phyloP scores from a whole-genome alignment of 1,140 invertebrate species.

The Apis cerana region DNA sequence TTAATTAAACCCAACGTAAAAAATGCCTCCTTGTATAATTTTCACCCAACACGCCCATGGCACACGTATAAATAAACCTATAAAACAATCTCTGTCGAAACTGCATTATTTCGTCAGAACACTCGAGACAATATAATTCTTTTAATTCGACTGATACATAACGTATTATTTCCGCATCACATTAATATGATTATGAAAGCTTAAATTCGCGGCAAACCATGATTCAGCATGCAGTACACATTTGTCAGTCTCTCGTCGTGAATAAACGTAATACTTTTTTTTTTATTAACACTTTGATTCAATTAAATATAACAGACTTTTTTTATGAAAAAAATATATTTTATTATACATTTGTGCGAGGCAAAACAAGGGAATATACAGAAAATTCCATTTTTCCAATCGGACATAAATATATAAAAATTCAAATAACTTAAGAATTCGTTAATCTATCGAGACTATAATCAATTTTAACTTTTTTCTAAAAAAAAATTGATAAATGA shows the following conservation, averaged over 20 bases:
- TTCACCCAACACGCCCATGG: constrained; percentile 54
- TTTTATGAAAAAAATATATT: not conserved
- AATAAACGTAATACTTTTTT: too few relatives aligned
- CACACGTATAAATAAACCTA: constrained; percentile 30
- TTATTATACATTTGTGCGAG: not conserved
- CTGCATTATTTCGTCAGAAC: not conserved
- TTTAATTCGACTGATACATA: not conserved
- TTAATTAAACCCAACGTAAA: constrained; percentile 73
- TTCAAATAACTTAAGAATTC: too few relatives aligned
- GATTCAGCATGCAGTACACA: constrained; percentile 56
- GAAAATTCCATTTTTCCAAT: not conserved
- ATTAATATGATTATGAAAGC: constrained; percentile 52
- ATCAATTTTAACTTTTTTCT: not conserved
- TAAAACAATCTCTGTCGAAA: not conserved
- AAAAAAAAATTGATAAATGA: not conserved
- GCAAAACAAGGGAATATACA: not conserved
- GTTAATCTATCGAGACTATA: too few relatives aligned
- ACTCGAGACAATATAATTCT: not conserved
- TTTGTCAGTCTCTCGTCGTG: constrained; percentile 21
- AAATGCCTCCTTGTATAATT: constrained; percentile 68
- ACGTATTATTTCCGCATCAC: constrained; percentile 19
- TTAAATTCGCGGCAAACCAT: constrained; percentile 45
- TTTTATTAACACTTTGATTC: not conserved
- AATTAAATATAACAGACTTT: not conserved
- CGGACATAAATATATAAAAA: too few relatives aligned